Base-by-base conservation (phyloP, 2,888 invertebrate genomes). In the Anagyrus pseudococci region DNA sequence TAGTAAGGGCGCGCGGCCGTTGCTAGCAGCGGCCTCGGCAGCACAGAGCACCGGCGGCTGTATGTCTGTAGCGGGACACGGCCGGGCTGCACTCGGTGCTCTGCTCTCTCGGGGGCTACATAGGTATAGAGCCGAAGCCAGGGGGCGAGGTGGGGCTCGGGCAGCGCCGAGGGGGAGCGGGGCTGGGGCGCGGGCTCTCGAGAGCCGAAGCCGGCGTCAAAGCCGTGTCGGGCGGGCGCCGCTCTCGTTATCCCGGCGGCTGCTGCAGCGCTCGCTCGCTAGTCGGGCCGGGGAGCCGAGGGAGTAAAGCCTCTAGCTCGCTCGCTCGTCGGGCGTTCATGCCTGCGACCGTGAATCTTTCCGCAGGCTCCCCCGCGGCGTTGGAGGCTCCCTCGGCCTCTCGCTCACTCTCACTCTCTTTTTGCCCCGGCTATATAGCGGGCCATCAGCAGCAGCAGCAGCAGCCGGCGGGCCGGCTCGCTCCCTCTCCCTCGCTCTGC, bases 321-420 rank as follows among this genome's bases (percentile, higher is more conserved):
- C 29, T 54, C 29, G 43, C 44, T 10, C 44, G 40, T 3, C 26
- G 20, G 33, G 2, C 49, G n/a, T 10, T 4, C 33, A 19, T 20
- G 17, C 44, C 4, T 44, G 48, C 48, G 46, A 46, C 46, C 46
- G 46, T 46, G 22, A 46, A 46, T 48, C 48, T 23, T 26, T 48
- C 22, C 22, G 46, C 20, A 43, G 46, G 19, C 46, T 1, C 26
- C n/a, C n/a, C 19, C 19, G 6, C 19, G n/a, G n/a, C 7, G 7
- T 8, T 4, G 19, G 15, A 15, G 43, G 19, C 6, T 19, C 43
- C 4, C 43, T 29, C 29, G 10, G 6, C 10, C 41, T 41, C 6
- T 19, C 43, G 6, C 43, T 29, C 29, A 29, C 29, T 29, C 41
- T 41, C 22, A 6, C 22, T 44, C 20, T 17, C 44, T 22, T 44